Percentiles rank a stretch among this genome's conserved stretches.
These are phyloP conservation scores for Cavia aperea DNA, from an alignment of 2,113 vertebrate species.

Conservation along the genomic window DNA sequence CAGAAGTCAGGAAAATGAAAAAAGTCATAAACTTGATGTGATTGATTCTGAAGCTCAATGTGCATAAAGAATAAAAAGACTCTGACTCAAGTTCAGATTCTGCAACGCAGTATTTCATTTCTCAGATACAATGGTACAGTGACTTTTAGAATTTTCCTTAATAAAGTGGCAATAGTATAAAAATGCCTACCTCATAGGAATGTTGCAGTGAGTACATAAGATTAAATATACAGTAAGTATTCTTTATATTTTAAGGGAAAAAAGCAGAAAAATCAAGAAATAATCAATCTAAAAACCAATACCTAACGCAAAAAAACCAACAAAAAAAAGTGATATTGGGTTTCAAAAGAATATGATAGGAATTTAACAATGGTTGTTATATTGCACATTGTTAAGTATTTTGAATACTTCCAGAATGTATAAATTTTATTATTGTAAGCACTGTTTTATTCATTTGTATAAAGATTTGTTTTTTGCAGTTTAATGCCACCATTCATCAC, in stretches of 20 bases:
- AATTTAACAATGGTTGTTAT: no score
- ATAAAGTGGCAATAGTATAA: not conserved
- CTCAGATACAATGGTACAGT: not conserved
- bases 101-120: not conserved
- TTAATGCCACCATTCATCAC: not conserved
- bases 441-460: not conserved
- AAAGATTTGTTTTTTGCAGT: constrained; percentile 3
- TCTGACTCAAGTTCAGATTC: not conserved
- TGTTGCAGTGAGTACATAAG: not conserved
- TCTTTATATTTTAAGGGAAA: not conserved
- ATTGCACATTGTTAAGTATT: not conserved
- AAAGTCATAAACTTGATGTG: not conserved
- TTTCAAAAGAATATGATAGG: no score
- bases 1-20: not conserved
- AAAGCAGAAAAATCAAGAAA: no score
- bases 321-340: no score
- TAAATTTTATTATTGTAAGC: not conserved
- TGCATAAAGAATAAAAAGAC: not conserved
- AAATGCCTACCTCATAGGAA: not conserved
- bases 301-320: no score
- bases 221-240: not conserved
- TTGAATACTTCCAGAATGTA: not conserved
- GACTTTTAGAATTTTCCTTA: not conserved
- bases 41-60: not conserved
- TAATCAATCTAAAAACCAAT: no score